Percentiles rank a stretch among this genome's conserved stretches.
These are phyloP conservation scores for Lycia hirtaria DNA, from an alignment of 2,888 invertebrate species.

Conservation along the genomic window DNA sequence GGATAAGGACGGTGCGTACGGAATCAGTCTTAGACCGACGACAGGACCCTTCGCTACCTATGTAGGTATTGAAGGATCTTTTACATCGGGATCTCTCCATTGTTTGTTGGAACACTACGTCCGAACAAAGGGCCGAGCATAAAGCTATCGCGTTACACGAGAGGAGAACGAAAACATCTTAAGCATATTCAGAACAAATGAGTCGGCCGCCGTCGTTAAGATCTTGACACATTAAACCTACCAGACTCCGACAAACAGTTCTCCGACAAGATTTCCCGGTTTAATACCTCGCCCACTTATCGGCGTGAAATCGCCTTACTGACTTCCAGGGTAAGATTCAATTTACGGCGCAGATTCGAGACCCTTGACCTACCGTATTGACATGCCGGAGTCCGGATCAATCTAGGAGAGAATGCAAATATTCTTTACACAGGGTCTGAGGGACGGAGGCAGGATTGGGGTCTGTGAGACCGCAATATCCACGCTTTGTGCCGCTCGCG, in stretches of 20 bases:
- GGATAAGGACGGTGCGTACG: neutral
- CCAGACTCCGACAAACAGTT: slow-evolving; percentile 38
- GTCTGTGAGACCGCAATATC: slow-evolving; percentile 59
- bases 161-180: slow-evolving; percentile 18
- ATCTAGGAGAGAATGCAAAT: slow-evolving; percentile 46
- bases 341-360: slow-evolving; percentile 15
- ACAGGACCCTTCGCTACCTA: neutral
- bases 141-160: slow-evolving; percentile 14
- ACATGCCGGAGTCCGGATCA: slow-evolving; percentile 45
- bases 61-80: neutral
- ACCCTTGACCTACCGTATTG: slow-evolving; percentile 45
- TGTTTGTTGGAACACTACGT: slow-evolving; percentile 1
- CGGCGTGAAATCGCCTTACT: slow-evolving; percentile 26
- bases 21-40: neutral
- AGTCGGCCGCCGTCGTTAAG: slow-evolving; percentile 31
- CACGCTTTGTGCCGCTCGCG: slow-evolving; percentile 67
- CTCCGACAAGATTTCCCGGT: slow-evolving; percentile 37
- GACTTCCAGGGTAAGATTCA: slow-evolving; percentile 10
- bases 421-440: slow-evolving; percentile 45
- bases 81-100: neutral
- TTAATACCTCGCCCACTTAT: slow-evolving; percentile 21
- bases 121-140: slow-evolving; percentile 5
- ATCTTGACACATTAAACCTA: slow-evolving; percentile 43
- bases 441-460: slow-evolving; percentile 35
- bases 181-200: slow-evolving; percentile 30